Evolutionary conservation across 2,797 vertebrate genomes (phyloP), one percentile per base, ranked within the genome.

Genomic region (Sebastes steindachneri): DNA sequence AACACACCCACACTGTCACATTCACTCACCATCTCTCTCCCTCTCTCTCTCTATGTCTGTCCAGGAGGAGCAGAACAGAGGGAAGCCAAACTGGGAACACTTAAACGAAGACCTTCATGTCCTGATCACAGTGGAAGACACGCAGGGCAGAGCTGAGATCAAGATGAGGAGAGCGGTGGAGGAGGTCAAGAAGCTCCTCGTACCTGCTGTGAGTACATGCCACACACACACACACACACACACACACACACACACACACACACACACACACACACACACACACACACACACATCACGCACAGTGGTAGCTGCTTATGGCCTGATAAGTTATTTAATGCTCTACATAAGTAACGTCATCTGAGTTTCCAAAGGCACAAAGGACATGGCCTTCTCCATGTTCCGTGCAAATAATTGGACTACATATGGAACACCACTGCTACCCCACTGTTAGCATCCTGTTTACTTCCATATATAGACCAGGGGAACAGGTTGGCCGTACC

Each of bases 41-140:
- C 58, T 53, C 21, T 69, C 57, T 57, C 68, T 67, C 63, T 35
- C 33, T 29, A 55, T 53, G n/a, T 70, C 73, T 65, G 23, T 87
- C 77, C 90, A 97, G 96, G 96, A 97, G 90, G 96, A 97, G 86
- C 96, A 97, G 93, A 97, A 97, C 94, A 88, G 96, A 93, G 96
- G 96, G 37, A 97, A 97, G 88, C 96, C 96, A 12, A 97, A 97
- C 94, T 97, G 96, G 96, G 96, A 96, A 88, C 96, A 97, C 90
- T 94, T 97, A 87, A 97, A 96, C 84, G 96, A 97, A 91, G 96
- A 97, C 80, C 95, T 97, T 66, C 96, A 97, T 41, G 96, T 97
- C 75, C 94, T 97, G 79, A 96, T 97, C 91, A 96, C 96, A 26
- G 96, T 97, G 80, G 96, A 97, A 89, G 96, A 97, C 91, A 96